phyloP scores from a whole-genome alignment of 2,888 invertebrate species.

The Dorcus hopei region DNA sequence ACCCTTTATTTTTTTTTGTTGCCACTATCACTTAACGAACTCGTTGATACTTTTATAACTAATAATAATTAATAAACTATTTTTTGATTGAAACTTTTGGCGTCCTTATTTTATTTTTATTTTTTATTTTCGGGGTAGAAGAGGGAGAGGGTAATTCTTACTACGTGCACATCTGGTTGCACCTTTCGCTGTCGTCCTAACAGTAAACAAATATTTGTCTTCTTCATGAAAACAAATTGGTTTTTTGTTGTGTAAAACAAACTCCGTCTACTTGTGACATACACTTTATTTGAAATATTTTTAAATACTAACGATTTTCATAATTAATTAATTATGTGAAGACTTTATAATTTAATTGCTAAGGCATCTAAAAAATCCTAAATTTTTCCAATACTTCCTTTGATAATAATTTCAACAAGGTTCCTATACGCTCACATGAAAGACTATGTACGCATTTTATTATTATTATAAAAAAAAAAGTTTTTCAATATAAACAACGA shows the following conservation, averaged over 20 bases:
- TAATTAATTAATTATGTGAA: conserved; percentile 19
- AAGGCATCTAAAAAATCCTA: conserved; percentile 18
- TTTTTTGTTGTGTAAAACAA: background rate
- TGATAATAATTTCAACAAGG: background rate
- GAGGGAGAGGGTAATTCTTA: no score
- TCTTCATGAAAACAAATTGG: no score
- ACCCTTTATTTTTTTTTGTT: no score
- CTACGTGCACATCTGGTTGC: no score
- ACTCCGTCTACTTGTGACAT: conserved; percentile 11
- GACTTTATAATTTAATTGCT: conserved; percentile 18
- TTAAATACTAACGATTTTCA: conserved; percentile 19
- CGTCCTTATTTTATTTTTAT: no score
- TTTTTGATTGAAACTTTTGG: no score
- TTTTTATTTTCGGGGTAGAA: no score
- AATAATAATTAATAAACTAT: no score
- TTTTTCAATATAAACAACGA: background rate
- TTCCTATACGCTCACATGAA: conserved; percentile 3
- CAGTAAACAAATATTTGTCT: no score
- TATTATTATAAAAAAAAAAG: conserved; percentile 1
- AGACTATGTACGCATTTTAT: conserved; percentile 1
- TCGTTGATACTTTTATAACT: no score
- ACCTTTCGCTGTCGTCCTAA: no score
- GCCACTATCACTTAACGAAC: no score
- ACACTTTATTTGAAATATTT: conserved; percentile 20
- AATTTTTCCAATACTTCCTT: conserved; percentile 4